Evolutionary conservation across 1,140 invertebrate genomes (phyloP), one percentile per base, ranked within the genome.

Genomic region (Tetragonula clypearis): DNA sequence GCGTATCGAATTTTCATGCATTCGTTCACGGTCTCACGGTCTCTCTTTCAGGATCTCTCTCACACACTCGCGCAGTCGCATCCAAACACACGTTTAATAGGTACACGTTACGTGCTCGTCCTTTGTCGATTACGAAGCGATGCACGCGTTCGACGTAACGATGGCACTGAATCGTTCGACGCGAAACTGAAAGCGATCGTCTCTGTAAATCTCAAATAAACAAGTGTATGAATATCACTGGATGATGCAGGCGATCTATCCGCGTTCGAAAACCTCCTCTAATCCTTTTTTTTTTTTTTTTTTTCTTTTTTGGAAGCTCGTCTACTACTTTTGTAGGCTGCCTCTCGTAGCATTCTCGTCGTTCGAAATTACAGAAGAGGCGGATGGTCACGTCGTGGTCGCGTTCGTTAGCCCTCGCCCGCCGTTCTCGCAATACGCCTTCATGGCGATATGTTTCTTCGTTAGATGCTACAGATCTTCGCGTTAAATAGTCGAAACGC

Each of bases 121-220:
- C 58, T 23, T 41, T 30, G 30, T 77, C 14, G n/a, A 53, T 55
- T 74, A 4, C 49, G 81, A 68, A 19, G 53, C 49, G 55, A 35
- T 74, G 81, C 69, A 87, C 60, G 30, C 41, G 35, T 66, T 82
- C 86, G 90, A 30, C 81, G 66, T 84, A 80, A 68, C 75, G 66
- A 93, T 93, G 92, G 92, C 92, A 93, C 92, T 91, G 90, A 85
- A 85, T 91, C 78, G 85, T 87, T 88, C 83, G 74, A 75, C 84
- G 83, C 21, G 56, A 86, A 88, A 79, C 72, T 83, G 23, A 15
- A 83, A 77, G n/a, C 26, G n/a, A 30, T 87, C 73, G 65, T 80
- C 49, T 79, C n/a, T 23, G 26, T 56, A 23, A 49, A n/a, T 41
- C 65, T 85, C 26, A 71, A 82, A 89, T 74, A 87, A 86, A 80